Conservation (phyloP, 1,140 invertebrate genomes). For the Reticulitermes speratus region DNA sequence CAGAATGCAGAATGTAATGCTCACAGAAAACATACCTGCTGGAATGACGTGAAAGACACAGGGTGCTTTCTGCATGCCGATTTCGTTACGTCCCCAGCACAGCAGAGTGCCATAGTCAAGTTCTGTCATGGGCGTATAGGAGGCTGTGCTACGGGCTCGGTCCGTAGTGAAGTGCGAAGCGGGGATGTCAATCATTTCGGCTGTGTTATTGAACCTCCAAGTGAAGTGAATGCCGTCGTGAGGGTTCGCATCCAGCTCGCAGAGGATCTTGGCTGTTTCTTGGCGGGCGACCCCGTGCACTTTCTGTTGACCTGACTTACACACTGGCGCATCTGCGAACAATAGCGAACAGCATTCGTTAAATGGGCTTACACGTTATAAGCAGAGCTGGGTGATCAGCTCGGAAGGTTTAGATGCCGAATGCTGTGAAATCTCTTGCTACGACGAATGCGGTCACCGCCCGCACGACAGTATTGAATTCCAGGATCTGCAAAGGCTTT, state of each 20-base stretch:
- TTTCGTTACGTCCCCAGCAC: constrained; percentile 68
- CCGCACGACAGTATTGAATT: too few species aligned
- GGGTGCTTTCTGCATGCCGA: constrained; percentile 64
- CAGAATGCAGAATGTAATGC: too few species aligned
- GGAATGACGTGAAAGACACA: constrained; percentile 72
- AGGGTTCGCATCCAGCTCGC: constrained; percentile 84
- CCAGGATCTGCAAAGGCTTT: too few species aligned
- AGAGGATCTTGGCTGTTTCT: constrained; percentile 72
- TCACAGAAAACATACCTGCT: constrained; percentile 54
- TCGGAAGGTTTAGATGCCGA: too few species aligned
- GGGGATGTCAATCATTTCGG: constrained; percentile 65
- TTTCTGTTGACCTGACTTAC: constrained; percentile 62
- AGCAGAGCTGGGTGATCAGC: not conserved
- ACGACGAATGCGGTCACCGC: too few species aligned
- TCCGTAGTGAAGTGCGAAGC: constrained; percentile 58
- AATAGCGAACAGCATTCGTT: not conserved
- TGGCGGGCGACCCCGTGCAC: constrained; percentile 75
- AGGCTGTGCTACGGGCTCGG: constrained; percentile 59
- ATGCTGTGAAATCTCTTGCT: too few species aligned
- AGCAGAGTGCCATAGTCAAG: constrained; percentile 68
- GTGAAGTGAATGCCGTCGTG: constrained; percentile 62
- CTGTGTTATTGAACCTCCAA: constrained; percentile 73
- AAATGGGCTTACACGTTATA: not conserved
- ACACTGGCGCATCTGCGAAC: constrained; percentile 67
- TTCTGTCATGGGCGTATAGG: constrained; percentile 69